phyloP scores from a whole-genome alignment of 2,797 vertebrate species.

The Enteromius fasciolatus region DNA sequence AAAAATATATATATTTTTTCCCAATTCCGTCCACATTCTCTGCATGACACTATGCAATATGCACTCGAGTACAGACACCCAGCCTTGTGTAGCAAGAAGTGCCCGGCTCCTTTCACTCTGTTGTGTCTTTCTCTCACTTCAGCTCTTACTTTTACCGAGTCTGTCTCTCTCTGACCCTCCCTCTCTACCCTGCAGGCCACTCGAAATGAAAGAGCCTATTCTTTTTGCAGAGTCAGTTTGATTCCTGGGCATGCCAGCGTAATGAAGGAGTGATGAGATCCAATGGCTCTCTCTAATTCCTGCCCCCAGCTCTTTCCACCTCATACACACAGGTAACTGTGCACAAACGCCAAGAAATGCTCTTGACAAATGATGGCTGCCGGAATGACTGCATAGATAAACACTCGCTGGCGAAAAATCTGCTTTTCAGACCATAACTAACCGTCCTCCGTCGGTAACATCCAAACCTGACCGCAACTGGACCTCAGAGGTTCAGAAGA shows the following conservation, averaged over 20 bases:
- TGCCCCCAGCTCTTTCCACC: conserved; percentile 48
- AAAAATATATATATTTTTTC: too few species aligned
- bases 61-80: background rate
- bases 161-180: background rate
- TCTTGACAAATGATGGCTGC: conserved; percentile 38
- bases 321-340: conserved; percentile 34
- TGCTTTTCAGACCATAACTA: conserved; percentile 48
- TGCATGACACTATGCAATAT: background rate
- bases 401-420: conserved; percentile 39
- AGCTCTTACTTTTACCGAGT: background rate
- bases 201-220: conserved; percentile 55
- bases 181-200: conserved; percentile 16
- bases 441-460: conserved; percentile 39
- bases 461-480: conserved; percentile 42
- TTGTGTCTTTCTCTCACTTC: conserved; percentile 19
- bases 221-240: conserved; percentile 53
- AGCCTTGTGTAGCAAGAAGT: background rate
- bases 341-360: conserved; percentile 20
- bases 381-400: conserved; percentile 46
- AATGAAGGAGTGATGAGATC: conserved; percentile 67
- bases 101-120: background rate
- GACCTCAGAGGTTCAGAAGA: conserved; percentile 41
- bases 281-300: conserved; percentile 56
- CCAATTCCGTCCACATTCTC: background rate
- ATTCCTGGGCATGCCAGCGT: conserved; percentile 50